Base-by-base conservation (phyloP, 2,888 invertebrate species). In the Erynnis tages region DNA sequence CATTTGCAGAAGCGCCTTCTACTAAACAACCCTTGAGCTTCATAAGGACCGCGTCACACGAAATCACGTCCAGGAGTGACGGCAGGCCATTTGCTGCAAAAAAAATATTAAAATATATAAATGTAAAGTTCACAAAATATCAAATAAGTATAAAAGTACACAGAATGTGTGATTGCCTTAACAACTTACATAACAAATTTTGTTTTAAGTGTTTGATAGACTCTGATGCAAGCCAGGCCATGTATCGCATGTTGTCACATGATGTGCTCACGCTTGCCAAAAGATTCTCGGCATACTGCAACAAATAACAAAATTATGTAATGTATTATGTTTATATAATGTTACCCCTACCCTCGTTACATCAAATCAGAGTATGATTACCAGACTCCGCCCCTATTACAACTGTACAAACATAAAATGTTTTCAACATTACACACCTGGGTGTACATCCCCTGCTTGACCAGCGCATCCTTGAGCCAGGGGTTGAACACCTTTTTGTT, bases 381-480 rank as follows among this genome's bases (percentile, higher is more conserved):
- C n/a, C n/a, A n/a, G n/a, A n/a, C n/a, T n/a, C n/a, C n/a, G n/a
- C n/a, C n/a, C n/a, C n/a, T n/a, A n/a, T n/a, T n/a, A n/a, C n/a
- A n/a, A n/a, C n/a, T n/a, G n/a, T n/a, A n/a, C n/a, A n/a, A n/a
- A n/a, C n/a, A n/a, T n/a, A n/a, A n/a, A n/a, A n/a, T n/a, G n/a
- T n/a, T n/a, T n/a, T n/a, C n/a, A n/a, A n/a, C 27, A 27, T 27
- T 27, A n/a, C 16, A 1, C 47, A 90, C 90, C 85, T 96, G 95
- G 0, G 96, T 95, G 64, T 95, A 96, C 93, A 96, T 94, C 55
- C 96, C 96, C 87, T 97, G 97, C 69, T 96, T 96, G 4, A 96
- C 95, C 1, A 98, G 91, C 49, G 95, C 96, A 73, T 98, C 97
- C 73, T 97, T 97, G 67, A 97, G 92, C 95, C 97, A 98, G 30